Percentiles rank a stretch among this genome's conserved stretches.
These are phyloP conservation scores for Orientallactaga bullata DNA, from an alignment of 2,113 vertebrate genomes.

Conservation along the genomic window DNA sequence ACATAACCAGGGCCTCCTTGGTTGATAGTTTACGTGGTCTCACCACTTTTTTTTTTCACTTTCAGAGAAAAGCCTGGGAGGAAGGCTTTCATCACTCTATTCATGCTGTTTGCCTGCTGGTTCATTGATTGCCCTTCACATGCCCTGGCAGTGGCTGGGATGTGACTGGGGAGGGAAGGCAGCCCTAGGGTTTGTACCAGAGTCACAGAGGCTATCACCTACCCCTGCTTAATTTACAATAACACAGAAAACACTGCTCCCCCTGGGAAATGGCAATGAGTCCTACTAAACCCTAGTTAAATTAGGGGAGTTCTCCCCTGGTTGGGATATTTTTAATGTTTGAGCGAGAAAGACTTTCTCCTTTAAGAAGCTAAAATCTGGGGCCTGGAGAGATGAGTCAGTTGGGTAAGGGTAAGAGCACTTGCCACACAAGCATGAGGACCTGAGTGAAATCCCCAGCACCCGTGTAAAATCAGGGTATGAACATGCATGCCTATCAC, in stretches of 20 bases:
- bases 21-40: not conserved
- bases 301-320: not conserved
- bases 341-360: not conserved
- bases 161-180: not conserved
- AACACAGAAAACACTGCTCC: not conserved
- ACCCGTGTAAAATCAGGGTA: too few species aligned
- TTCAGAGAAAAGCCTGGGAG: not conserved
- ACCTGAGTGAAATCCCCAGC: too few species aligned
- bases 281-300: conserved; percentile 27
- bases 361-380: not conserved
- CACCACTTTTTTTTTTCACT: not conserved
- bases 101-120: not conserved
- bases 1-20: not conserved
- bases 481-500: too few species aligned
- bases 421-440: too few species aligned
- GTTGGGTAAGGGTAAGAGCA: too few species aligned
- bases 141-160: not conserved
- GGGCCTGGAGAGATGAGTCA: too few species aligned
- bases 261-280: not conserved
- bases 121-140: not conserved
- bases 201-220: not conserved
- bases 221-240: not conserved
- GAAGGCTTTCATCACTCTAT: not conserved
- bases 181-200: not conserved
- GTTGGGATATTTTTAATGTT: not conserved